Percentiles rank a stretch among this genome's conserved stretches.
phyloP scores from a whole-genome alignment of 2,797 vertebrate species.

The Pseudocheirus occidentalis region DNA sequence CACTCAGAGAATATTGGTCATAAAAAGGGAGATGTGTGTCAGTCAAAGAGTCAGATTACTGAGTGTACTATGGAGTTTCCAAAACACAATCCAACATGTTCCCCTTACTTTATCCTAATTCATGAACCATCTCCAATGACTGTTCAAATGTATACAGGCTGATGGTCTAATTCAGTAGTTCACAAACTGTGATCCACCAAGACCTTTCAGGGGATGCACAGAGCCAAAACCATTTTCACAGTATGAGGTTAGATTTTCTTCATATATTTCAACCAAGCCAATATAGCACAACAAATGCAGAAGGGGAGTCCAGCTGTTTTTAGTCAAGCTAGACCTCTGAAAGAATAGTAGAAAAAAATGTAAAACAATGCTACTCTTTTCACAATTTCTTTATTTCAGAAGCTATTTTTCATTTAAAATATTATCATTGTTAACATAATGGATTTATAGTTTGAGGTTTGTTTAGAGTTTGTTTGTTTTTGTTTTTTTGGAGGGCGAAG shows the following conservation, averaged over 20 bases:
- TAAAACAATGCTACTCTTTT: neutral
- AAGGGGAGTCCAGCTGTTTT: neutral
- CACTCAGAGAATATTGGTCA: neutral
- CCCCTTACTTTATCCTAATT: neutral
- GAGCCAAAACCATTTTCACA: neutral
- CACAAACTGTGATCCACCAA: neutral
- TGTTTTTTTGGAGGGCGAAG: no score
- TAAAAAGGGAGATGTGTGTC: neutral
- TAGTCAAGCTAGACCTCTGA: neutral
- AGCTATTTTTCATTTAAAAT: neutral
- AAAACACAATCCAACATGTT: neutral
- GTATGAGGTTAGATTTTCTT: neutral
- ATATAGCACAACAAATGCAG: neutral
- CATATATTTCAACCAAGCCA: neutral
- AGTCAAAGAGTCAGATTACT: neutral
- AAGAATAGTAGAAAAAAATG: neutral
- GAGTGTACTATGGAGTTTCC: neutral
- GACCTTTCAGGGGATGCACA: neutral
- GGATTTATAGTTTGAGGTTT: neutral
- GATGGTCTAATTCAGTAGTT: neutral
- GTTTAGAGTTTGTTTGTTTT: no score
- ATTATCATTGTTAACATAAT: neutral
- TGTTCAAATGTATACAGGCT: neutral
- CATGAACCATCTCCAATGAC: neutral
- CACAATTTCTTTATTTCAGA: neutral